Percentiles rank a stretch among this genome's conserved stretches.
Conservation (phyloP, 2,797 vertebrate species). For the Sebastes wilsoni region DNA sequence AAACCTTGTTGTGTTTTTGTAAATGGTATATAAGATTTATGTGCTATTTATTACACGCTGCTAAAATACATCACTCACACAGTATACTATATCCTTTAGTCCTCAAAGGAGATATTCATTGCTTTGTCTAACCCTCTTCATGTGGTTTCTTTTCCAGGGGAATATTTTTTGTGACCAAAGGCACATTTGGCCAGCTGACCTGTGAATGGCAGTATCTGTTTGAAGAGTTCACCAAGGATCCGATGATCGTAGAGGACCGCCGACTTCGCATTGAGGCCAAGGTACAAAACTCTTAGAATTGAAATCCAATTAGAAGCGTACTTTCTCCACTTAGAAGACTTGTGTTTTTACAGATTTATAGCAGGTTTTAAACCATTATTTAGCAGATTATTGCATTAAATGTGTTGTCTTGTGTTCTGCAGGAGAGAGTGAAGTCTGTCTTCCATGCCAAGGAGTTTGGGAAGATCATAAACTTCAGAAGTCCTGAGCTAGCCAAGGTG, state of each 20-base stretch:
- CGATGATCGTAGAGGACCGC: constrained; percentile 89
- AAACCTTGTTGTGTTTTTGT: neutral
- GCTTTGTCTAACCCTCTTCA: neutral
- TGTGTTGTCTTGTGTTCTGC: constrained; percentile 13
- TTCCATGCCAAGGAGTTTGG: constrained; percentile 99
- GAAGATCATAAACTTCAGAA: constrained; percentile 98
- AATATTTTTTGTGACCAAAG: constrained; percentile 95
- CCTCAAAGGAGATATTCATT: neutral
- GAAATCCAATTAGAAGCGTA: neutral
- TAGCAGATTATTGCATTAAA: neutral
- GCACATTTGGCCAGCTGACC: constrained; percentile 95
- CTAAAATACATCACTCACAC: neutral
- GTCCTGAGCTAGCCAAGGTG: constrained; percentile 92
- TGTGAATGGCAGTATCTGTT: constrained; percentile 98
- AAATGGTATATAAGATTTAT: neutral
- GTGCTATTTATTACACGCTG: neutral
- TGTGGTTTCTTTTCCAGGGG: constrained; percentile 79
- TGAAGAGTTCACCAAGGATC: constrained; percentile 97
- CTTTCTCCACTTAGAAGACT: neutral
- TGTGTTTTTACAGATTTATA: neutral
- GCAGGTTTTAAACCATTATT: neutral
- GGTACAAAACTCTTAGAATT: constrained; percentile 72
- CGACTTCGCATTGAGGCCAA: constrained; percentile 96
- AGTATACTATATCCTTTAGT: too few relatives aligned
- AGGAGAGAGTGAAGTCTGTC: constrained; percentile 97